These are phyloP conservation scores for Nyctibius grandis DNA, from an alignment of 2,797 vertebrate species.

Conservation along the genomic window DNA sequence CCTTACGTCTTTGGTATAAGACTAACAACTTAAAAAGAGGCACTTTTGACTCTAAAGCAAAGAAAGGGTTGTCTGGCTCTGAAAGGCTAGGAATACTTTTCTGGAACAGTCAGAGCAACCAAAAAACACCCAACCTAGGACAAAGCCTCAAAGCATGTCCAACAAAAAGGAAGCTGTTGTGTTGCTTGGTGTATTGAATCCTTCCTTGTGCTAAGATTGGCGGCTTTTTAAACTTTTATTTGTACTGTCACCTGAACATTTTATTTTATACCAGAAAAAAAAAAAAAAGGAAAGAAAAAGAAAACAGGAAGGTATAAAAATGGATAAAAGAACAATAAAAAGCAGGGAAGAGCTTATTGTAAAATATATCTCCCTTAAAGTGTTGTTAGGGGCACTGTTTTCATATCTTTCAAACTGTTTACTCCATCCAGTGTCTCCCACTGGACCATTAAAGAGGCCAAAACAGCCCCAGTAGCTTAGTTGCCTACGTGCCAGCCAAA, in stretches of 20 bases:
- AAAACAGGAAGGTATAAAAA: neutral
- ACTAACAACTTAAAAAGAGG: neutral
- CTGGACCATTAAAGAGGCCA: slow-evolving; percentile 18
- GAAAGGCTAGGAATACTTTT: neutral
- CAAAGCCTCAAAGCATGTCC: neutral
- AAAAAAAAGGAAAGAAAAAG: neutral
- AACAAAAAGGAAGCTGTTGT: neutral
- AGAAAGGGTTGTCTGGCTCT: neutral
- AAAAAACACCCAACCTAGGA: neutral
- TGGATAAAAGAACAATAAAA: slow-evolving; percentile 26
- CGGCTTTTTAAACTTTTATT: neutral
- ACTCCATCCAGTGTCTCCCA: neutral
- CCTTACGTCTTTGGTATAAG: neutral
- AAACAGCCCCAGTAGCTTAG: slow-evolving; percentile 11
- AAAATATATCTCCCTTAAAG: slow-evolving; percentile 34
- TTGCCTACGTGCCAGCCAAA: neutral
- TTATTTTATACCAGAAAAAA: neutral
- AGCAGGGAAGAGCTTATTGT: slow-evolving; percentile 9
- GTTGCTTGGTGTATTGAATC: neutral
- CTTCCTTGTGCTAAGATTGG: neutral
- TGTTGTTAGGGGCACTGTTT: slow-evolving; percentile 14
- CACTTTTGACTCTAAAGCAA: neutral
- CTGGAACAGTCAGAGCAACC: neutral
- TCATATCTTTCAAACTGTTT: slow-evolving; percentile 3
- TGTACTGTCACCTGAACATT: neutral